Evolutionary conservation across 2,797 vertebrate species (phyloP), one percentile per base, ranked within the genome.

Genomic region (Aythya fuligula): DNA sequence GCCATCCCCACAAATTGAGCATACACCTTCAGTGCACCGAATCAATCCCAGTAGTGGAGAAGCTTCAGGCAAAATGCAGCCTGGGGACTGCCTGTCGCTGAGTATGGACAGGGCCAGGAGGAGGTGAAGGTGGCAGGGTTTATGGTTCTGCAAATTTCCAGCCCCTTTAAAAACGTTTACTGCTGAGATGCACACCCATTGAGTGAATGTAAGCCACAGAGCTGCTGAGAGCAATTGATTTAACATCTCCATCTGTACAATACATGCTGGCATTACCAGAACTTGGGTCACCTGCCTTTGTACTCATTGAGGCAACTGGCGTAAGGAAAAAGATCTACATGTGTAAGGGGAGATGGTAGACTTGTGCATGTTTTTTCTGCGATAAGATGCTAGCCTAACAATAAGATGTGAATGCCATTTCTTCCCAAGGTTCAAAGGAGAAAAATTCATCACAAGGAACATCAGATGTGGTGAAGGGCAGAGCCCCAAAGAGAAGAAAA

Each of bases 1-100:
- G 8, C 53, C 10, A 2, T 17, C 9, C 78, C 13, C 18, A 13
- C 36, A 15, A 22, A 0, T 0, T 0, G n/a, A 67, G 28, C 30
- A 43, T 25, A 3, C 6, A 8, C 39, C 10, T 47, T 17, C 32
- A 21, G 22, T 17, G 43, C 86, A 66, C 43, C 72, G 32, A 57
- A n/a, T 20, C 58, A 62, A 4, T 12, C 34, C 34, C 30, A 12
- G 34, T 2, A 5, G 8, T 10, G 43, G 66, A 83, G 25, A 2
- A 16, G 41, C 72, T 51, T 51, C 24, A 25, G 49, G 24, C 13
- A 24, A 57, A 72, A 30, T 38, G 25, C 25, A 1, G 1, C 27
- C 58, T 17, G 16, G 30, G 45, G 47, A 70, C 54, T 25, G 43
- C 14, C 5, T 25, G 56, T 20, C 38, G 15, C 28, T 11, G 51